A percentile compares a stretch with the other conserved stretches of the same genome.
phyloP scores from a whole-genome alignment of 2,113 vertebrate genomes.

The Stictonetta naevosa region DNA sequence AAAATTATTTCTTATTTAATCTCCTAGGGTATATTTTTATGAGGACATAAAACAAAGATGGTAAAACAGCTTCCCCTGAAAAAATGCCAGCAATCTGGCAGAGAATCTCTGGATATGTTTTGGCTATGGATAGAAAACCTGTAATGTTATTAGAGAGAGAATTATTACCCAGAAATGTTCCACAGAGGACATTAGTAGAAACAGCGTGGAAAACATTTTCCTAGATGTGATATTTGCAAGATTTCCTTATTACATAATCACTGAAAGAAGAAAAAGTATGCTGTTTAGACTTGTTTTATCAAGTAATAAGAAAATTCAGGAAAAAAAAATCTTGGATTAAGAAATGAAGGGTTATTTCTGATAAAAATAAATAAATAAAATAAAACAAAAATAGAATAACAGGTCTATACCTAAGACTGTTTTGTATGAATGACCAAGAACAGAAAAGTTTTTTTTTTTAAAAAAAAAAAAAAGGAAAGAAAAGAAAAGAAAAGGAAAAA shows the following conservation, averaged over 20 bases:
- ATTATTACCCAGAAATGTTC: neutral
- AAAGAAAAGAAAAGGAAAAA: too few species aligned
- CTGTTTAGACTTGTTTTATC: neutral
- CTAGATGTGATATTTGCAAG: neutral
- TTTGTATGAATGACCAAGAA: neutral
- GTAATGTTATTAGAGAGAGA: neutral
- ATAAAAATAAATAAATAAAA: neutral
- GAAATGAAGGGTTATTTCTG: neutral
- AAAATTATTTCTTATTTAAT: slow-evolving; percentile 28
- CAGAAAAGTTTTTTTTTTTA: neutral
- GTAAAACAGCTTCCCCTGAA: neutral
- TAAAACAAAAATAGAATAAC: neutral
- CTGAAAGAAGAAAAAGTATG: neutral
- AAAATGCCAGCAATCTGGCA: neutral
- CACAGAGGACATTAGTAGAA: neutral
- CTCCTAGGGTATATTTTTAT: neutral
- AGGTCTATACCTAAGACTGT: neutral
- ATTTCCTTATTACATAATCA: neutral
- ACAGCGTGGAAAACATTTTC: neutral
- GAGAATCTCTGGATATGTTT: neutral
- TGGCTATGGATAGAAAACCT: neutral
- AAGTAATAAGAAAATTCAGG: neutral
- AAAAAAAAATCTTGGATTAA: neutral
- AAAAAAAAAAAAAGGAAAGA: neutral
- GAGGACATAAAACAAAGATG: neutral